Evolutionary conservation across 2,113 vertebrate species (phyloP), one percentile per base, ranked within the genome.

Genomic region (Eurystomus gularis): DNA sequence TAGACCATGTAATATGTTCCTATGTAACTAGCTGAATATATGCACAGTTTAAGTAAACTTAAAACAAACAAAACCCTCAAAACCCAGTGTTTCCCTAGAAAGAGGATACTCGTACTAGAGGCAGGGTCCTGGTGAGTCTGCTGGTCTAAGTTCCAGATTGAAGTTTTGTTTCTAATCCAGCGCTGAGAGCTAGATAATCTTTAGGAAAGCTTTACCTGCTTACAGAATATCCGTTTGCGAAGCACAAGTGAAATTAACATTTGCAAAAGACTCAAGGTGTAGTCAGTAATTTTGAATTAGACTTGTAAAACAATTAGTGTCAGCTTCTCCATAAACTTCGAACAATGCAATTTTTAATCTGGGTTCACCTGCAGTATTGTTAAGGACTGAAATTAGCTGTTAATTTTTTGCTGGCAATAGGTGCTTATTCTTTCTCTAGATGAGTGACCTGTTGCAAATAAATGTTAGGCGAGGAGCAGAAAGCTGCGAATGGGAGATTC

Each of bases 341-440:
- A 69, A 69, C 16, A 55, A 29, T 62, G 33, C 7, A 17, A 0
- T 72, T 71, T 61, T 89, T 78, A 64, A 42, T 57, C 9, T 70
- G 40, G 33, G 25, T 65, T 33, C 18, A 49, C n/a, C 19, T 82
- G 33, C 39, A 26, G 0, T 39, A 10, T 44, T 87, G 11, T 31
- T 25, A 48, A 3, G 80, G 55, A 44, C 17, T 61, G 49, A 86
- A 92, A 75, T 66, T 49, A 37, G 39, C 17, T 88, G 48, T 39
- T 90, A 33, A n/a, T 52, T 92, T 86, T 90, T 83, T 70, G n/a
- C 69, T 94, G 60, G 51, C 86, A 81, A 48, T 46, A 54, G n/a
- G 3, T 77, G 20, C 13, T 71, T 88, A 91, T 79, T 46, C n/a
- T 71, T 62, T 72, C 33, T 78, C 6, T 69, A 52, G 17, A n/a